Conservation (phyloP, 2,797 vertebrate species). For the Xenopus petersii region DNA sequence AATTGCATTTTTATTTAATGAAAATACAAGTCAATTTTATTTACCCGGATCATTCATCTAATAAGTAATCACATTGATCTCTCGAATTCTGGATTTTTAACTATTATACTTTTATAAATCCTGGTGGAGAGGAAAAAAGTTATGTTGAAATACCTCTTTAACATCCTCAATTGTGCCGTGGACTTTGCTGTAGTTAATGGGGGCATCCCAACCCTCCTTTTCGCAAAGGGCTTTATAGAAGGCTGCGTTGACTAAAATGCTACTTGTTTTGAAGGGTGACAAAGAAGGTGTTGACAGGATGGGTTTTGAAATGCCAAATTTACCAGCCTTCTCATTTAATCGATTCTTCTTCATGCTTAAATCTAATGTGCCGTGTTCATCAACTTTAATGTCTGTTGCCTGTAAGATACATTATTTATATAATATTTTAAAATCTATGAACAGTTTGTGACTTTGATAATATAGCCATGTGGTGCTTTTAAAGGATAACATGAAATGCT, state of each 20-base stretch:
- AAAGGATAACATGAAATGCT: conserved; percentile 73
- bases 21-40: too few relatives aligned
- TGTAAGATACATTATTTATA: conserved; percentile 59
- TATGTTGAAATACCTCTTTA: conserved; percentile 77
- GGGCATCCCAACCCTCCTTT: conserved; percentile 88
- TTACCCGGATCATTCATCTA: too few relatives aligned
- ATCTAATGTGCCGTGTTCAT: conserved; percentile 98
- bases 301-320: conserved; percentile 63
- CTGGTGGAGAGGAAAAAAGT: background rate
- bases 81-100: background rate
- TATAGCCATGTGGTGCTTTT: conserved; percentile 68
- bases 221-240: conserved; percentile 93
- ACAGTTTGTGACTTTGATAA: conserved; percentile 51
- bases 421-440: conserved; percentile 52
- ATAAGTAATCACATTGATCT: too few relatives aligned
- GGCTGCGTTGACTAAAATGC: conserved; percentile 84
- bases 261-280: conserved; percentile 78
- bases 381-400: conserved; percentile 87
- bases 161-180: conserved; percentile 72
- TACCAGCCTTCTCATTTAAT: conserved; percentile 67
- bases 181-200: conserved; percentile 92
- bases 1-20: too few relatives aligned
- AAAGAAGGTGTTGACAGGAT: conserved; percentile 71
- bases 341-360: conserved; percentile 97
- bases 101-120: background rate